Base-by-base conservation (phyloP, 1,140 invertebrate species). In the Phortica variegata region DNA sequence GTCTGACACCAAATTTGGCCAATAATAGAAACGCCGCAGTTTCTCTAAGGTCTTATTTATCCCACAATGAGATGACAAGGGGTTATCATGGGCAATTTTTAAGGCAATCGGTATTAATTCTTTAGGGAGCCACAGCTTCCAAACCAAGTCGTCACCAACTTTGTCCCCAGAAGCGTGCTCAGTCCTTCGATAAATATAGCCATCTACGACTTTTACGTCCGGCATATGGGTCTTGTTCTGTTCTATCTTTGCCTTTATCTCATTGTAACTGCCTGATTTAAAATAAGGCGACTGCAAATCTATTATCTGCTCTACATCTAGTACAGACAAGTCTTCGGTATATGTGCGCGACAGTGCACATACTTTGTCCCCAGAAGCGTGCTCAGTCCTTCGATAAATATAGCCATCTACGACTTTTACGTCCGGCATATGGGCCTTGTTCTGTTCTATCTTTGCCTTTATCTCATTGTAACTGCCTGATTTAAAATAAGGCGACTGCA, bases 341-440 rank as follows among this genome's bases (percentile, higher is more conserved):
- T 37, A 19, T 4, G 36, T n/a, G 8, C 70, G 32, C n/a, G 60
- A 60, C 1, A 73, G 16, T 0, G 55, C 50, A n/a, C n/a, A n/a
- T n/a, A n/a, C n/a, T n/a, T n/a, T n/a, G n/a, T n/a, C n/a, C n/a
- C n/a, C n/a, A n/a, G n/a, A n/a, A n/a, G n/a, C n/a, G n/a, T n/a
- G n/a, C n/a, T n/a, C n/a, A n/a, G n/a, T n/a, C n/a, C n/a, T n/a
- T n/a, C n/a, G n/a, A n/a, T n/a, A n/a, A n/a, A n/a, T n/a, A n/a
- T n/a, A n/a, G n/a, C n/a, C 21, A 72, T 62, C 0, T 65, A 58
- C 21, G 66, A 53, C 2, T n/a, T n/a, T n/a, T n/a, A n/a, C n/a
- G n/a, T n/a, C n/a, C n/a, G n/a, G n/a, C n/a, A n/a, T n/a, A n/a
- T 63, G 31, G 37, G 68, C 57, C 16, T 73, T 51, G 6, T n/a